Base-by-base conservation (phyloP, 2,888 invertebrate genomes). In the Galerucella nymphaeae region DNA sequence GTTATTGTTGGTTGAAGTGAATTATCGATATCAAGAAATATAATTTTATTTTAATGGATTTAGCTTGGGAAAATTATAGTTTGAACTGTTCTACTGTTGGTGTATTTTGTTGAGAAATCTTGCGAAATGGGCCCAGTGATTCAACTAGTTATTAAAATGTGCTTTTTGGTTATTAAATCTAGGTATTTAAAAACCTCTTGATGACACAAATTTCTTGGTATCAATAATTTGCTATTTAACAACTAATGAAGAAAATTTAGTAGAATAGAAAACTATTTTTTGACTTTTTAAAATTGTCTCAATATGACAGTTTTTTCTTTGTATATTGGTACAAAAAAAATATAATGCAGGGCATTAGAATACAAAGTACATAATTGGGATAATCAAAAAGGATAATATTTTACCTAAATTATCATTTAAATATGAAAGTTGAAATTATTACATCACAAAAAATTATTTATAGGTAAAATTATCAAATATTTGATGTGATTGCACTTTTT, bases 331-430 rank as follows among this genome's bases (percentile, higher is more conserved):
- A 74, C 72, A 77, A 78, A 66, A 78, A 66, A 69, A 70, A 62
- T 42, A 62, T 72, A 75, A 76, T 74, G 75, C 76, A 73, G 76
- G 75, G 75, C 75, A 75, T 78, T 76, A 76, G 42, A 58, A 45
- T 63, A 38, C 30, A 59, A 66, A 50, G n/a, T 61, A 48, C 48
- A 50, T 48, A 59, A 45, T 67, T 42, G 57, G 42, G 64, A 41
- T 58, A 38, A 63, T 16, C 58, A 63, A 65, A 69, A 66, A 55
- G 30, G 48, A 57, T 23, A 23, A 23, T 70, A 62, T 73, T 65
- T 72, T 65, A 57, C 20, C 42, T 16, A 57, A 16, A 41, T 14
- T n/a, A n/a, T 48, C 13, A 45, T 50, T 38, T 8, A 38, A 38
- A 38, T 38, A 8, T 30, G 30, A 30, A 30, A 38, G 8, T 38